phyloP scores from a whole-genome alignment of 2,888 invertebrate species.

The Monochamus alternatus region DNA sequence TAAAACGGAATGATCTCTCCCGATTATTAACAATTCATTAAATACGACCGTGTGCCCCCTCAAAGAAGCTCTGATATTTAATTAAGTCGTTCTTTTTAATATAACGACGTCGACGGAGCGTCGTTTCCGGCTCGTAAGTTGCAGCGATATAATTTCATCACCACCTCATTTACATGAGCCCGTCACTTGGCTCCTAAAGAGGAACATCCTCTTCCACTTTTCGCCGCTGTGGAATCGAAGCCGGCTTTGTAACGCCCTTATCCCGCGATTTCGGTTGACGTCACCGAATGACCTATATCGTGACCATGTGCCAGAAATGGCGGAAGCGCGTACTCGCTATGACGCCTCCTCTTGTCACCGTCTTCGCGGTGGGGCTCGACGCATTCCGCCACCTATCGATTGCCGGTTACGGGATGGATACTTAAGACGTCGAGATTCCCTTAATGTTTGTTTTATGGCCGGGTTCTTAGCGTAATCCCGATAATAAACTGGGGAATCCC shows the following conservation, averaged over 20 bases:
- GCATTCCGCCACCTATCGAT: conserved; percentile 16
- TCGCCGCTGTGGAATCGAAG: background rate
- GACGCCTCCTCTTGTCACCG: conserved; percentile 14
- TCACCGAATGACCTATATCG: conserved; percentile 33
- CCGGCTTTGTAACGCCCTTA: background rate
- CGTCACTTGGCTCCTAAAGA: background rate
- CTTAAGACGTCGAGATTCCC: background rate
- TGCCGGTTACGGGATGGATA: conserved; percentile 21
- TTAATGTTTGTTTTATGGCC: conserved; percentile 3
- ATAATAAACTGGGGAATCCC: background rate
- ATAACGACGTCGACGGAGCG: background rate
- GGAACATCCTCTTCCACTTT: background rate
- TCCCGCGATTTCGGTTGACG: conserved; percentile 23
- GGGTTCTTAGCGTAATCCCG: conserved; percentile 6
- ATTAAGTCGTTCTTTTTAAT: conserved; percentile 6
- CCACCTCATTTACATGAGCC: background rate
- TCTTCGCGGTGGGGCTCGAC: conserved; percentile 16
- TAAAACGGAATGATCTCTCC: background rate
- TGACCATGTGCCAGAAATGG: conserved; percentile 10
- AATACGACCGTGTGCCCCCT: background rate
- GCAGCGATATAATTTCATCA: conserved; percentile 3
- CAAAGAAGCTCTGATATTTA: background rate
- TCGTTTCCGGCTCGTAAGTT: conserved; percentile 2
- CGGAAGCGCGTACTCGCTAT: conserved; percentile 15
- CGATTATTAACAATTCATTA: conserved; percentile 3